phyloP scores from a whole-genome alignment of 2,797 vertebrate species.

The Anguilla megastoma region DNA sequence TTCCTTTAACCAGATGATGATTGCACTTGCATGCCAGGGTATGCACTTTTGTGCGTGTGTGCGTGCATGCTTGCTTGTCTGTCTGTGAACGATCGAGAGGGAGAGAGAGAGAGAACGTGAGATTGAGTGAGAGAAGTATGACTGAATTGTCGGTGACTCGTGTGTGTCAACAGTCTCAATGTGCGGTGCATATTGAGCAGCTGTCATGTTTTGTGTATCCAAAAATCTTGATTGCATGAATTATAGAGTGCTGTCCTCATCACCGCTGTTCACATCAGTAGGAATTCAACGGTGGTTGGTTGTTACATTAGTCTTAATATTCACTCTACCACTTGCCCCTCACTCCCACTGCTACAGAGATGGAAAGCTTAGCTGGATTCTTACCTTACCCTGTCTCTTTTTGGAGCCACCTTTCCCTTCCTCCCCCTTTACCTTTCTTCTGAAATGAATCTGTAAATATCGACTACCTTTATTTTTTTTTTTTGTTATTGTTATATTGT shows the following conservation, averaged over 20 bases:
- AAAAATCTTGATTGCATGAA: neutral
- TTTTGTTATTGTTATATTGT: slow-evolving; percentile 74
- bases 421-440: slow-evolving; percentile 43
- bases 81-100: neutral
- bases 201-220: slow-evolving; percentile 21
- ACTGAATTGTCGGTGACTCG: neutral
- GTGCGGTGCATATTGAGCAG: slow-evolving; percentile 21
- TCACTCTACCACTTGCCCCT: neutral
- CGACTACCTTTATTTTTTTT: slow-evolving; percentile 74
- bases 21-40: slow-evolving; percentile 29
- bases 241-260: slow-evolving; percentile 42
- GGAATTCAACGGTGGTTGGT: neutral
- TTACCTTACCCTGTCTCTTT: slow-evolving; percentile 50
- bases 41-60: slow-evolving; percentile 19
- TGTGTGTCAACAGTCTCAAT: neutral
- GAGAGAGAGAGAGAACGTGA: neutral
- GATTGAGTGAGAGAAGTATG: neutral
- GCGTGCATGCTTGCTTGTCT: neutral
- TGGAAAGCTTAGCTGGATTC: slow-evolving; percentile 54
- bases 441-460: slow-evolving; percentile 81
- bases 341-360: slow-evolving; percentile 41
- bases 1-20: slow-evolving; percentile 10
- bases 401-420: slow-evolving; percentile 57
- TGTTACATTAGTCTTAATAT: neutral
- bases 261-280: slow-evolving; percentile 51